Evolutionary conservation across 1,140 invertebrate species (phyloP).

Genomic region (Megathymus violae): DNA sequence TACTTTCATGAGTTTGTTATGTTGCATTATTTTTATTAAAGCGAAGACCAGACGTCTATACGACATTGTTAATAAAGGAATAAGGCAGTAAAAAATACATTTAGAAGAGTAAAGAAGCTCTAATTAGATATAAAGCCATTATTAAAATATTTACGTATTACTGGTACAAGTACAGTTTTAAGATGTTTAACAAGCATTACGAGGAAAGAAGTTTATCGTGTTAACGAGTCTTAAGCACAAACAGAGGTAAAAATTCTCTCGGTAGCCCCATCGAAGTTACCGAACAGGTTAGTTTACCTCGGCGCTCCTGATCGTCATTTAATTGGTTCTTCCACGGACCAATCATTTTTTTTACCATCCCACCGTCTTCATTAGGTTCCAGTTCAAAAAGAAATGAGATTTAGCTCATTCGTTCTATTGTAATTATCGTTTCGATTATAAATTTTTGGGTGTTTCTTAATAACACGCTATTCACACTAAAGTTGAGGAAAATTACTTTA

Average conservation of each 20-base stretch:
- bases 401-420: slow-evolving; percentile 24
- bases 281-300: slow-evolving; percentile 30
- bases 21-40: too few relatives aligned
- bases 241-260: not conserved
- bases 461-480: slow-evolving; percentile 32
- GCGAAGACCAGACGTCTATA: too few relatives aligned
- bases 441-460: slow-evolving; percentile 26
- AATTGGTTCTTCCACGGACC: slow-evolving; percentile 32
- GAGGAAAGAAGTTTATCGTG: too few relatives aligned
- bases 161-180: too few relatives aligned
- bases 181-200: too few relatives aligned
- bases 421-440: slow-evolving; percentile 40
- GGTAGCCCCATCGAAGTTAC: slow-evolving; percentile 10
- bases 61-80: too few relatives aligned
- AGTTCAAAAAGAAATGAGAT: slow-evolving; percentile 13
- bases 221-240: not conserved
- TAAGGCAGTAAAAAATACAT: too few relatives aligned
- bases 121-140: too few relatives aligned
- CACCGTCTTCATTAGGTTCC: slow-evolving; percentile 6
- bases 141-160: too few relatives aligned
- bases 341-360: slow-evolving; percentile 24
- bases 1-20: too few relatives aligned
- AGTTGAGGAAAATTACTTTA: slow-evolving; percentile 5
- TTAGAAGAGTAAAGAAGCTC: too few relatives aligned
- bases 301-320: slow-evolving; percentile 38